phyloP scores from a whole-genome alignment of 53 echinoderm and acorn worm species.

The Arbacia lixula region DNA sequence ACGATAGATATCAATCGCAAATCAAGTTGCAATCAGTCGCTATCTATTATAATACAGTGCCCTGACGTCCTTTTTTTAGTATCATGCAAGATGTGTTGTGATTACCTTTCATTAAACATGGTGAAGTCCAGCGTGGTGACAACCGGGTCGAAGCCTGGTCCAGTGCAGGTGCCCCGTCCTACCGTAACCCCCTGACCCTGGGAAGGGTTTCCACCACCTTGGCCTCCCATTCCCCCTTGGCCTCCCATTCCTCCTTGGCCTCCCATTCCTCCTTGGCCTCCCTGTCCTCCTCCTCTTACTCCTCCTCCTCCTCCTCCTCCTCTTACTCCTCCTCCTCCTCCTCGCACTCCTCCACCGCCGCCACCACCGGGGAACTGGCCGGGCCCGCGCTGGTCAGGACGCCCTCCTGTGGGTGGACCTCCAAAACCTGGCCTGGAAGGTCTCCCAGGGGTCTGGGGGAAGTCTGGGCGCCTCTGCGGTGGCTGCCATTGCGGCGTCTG shows the following conservation, averaged over 20 bases:
- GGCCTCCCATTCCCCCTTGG: not conserved
- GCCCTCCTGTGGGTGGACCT: too few relatives aligned
- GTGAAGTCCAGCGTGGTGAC: slow-evolving; percentile 63
- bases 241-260: not conserved
- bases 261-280: not conserved
- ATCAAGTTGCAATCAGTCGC: too few relatives aligned
- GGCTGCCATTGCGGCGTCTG: slow-evolving; percentile 32
- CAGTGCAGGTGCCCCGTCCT: not conserved
- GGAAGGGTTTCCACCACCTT: not conserved
- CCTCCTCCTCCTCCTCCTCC: too few relatives aligned
- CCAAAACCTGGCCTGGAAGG: not conserved
- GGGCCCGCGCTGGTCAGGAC: too few relatives aligned
- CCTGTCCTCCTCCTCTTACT: not conserved
- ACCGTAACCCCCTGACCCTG: not conserved
- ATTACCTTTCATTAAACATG: slow-evolving; percentile 61
- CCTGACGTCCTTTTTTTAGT: not conserved
- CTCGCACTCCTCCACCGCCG: too few relatives aligned
- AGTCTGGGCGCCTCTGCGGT: slow-evolving; percentile 5
- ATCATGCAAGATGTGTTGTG: not conserved
- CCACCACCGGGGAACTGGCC: not conserved
- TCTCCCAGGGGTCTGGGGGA: slow-evolving; percentile 33
- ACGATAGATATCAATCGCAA: too few relatives aligned
- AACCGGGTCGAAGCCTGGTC: slow-evolving; percentile 11
- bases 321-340: too few relatives aligned
- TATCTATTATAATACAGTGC: too few relatives aligned